Conservation (phyloP, 2,888 invertebrate species). For the Luperina testacea region DNA sequence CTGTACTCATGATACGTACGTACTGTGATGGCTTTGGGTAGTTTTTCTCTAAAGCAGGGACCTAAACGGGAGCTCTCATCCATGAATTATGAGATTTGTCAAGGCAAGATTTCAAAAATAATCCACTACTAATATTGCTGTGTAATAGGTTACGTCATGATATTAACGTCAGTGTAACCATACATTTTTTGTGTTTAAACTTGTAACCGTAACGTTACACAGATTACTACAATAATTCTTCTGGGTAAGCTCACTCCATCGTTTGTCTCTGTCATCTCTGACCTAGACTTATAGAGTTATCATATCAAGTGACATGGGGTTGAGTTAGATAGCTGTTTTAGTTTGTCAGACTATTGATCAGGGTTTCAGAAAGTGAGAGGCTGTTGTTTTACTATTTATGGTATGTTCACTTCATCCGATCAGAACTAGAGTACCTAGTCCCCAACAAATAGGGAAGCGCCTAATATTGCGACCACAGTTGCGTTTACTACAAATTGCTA, state of each 20-base stretch:
- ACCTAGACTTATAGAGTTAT: no score
- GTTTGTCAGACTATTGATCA: neutral
- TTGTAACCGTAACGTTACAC: neutral
- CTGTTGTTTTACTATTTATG: neutral
- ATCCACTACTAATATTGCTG: neutral
- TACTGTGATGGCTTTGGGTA: neutral
- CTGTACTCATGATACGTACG: conserved; percentile 49
- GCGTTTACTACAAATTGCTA: conserved; percentile 74
- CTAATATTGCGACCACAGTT: conserved; percentile 72
- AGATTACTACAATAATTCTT: neutral
- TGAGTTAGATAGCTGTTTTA: neutral
- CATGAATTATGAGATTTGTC: neutral
- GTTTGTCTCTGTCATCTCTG: no score
- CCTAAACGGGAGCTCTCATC: neutral
- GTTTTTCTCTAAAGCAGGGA: conserved; percentile 5
- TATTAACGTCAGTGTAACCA: no score
- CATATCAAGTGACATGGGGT: neutral
- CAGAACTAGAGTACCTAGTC: neutral
- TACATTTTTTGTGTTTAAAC: no score
- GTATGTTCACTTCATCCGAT: neutral
- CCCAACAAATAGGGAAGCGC: conserved; percentile 69
- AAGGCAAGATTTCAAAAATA: neutral
- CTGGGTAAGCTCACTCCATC: no score
- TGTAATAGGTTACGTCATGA: neutral
- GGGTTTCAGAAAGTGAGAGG: neutral